Percentiles rank a stretch among this genome's conserved stretches.
Evolutionary conservation across 2,113 vertebrate species (phyloP).

Genomic region (Rafetus swinhoei): DNA sequence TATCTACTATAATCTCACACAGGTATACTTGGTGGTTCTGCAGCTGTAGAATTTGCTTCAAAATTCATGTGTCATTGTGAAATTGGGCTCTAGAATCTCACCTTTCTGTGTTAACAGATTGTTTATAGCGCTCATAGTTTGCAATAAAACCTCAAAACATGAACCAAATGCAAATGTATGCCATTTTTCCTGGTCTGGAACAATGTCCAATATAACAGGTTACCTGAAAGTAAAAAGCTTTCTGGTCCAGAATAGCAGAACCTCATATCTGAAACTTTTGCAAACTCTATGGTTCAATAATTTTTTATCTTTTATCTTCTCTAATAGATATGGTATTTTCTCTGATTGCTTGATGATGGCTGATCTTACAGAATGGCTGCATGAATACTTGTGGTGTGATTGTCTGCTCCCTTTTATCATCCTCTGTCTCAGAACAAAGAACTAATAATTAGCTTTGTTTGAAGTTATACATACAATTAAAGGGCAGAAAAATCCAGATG

Average conservation of each 20-base stretch:
- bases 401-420: not conserved
- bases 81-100: not conserved
- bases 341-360: not conserved
- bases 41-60: not conserved
- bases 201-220: not conserved
- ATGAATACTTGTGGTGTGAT: not conserved
- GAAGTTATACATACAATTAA: not conserved
- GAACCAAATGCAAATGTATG: not conserved
- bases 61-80: not conserved
- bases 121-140: not conserved
- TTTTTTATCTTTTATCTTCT: rapidly evolving
- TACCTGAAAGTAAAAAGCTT: not conserved
- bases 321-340: not conserved
- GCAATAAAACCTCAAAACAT: not conserved
- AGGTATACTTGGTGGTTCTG: not conserved
- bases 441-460: not conserved
- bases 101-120: not conserved
- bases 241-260: not conserved
- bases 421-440: not conserved
- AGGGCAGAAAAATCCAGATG: not conserved
- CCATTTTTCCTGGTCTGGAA: not conserved
- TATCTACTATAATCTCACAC: not conserved
- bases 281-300: not conserved
- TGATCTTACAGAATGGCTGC: not conserved
- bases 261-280: not conserved